These are phyloP conservation scores for Stenodera caucasica DNA, from an alignment of 2,888 invertebrate species.

Conservation along the genomic window DNA sequence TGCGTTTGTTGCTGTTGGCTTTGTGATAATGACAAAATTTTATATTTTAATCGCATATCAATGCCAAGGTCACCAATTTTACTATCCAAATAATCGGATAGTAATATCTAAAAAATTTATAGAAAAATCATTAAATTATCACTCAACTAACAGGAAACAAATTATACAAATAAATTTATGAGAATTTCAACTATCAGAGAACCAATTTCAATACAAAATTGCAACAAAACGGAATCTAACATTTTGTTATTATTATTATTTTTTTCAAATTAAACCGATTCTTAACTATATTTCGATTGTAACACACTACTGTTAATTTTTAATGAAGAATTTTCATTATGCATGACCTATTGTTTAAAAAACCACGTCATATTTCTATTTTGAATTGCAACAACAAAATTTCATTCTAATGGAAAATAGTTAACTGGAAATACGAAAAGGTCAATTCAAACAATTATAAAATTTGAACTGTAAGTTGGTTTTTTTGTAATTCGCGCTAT, in stretches of 20 bases:
- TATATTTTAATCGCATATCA: constrained; percentile 45
- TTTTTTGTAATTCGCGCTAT: background rate
- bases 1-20: constrained; percentile 12
- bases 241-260: background rate
- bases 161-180: background rate
- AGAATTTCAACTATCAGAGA: background rate
- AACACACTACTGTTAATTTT: background rate
- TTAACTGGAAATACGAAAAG: background rate
- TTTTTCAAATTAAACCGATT: background rate
- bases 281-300: background rate
- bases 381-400: background rate
- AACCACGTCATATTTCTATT: background rate
- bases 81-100: constrained; percentile 55
- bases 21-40: constrained; percentile 20
- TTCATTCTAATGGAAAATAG: background rate
- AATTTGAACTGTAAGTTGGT: background rate
- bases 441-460: background rate
- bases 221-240: background rate
- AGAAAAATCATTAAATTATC: background rate
- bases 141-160: background rate
- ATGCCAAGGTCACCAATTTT: constrained; percentile 56
- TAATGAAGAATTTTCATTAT: background rate
- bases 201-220: background rate
- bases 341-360: background rate
- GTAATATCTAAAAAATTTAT: constrained; percentile 47